A percentile compares a stretch with the other conserved stretches of the same genome.
Conservation (phyloP, 2,113 vertebrate genomes). For the Reinhardtius hippoglossoides region DNA sequence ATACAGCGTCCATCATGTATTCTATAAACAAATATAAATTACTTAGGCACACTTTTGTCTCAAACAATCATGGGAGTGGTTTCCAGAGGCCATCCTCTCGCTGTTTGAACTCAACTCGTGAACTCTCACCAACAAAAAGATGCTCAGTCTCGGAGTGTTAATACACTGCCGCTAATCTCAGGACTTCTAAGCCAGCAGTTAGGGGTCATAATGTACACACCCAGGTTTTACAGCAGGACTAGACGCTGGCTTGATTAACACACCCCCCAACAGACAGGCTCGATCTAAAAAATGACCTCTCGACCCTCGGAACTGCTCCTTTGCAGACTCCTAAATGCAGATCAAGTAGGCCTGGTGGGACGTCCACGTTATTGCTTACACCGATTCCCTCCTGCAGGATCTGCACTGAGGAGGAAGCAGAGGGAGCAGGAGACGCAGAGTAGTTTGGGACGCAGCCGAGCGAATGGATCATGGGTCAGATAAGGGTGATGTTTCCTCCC, state of each 20-base stretch:
- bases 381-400: not conserved
- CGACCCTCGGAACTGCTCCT: not conserved
- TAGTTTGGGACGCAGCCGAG: constrained; percentile 26
- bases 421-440: constrained; percentile 10
- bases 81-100: constrained; percentile 48
- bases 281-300: constrained; percentile 10
- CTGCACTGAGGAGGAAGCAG: constrained; percentile 29
- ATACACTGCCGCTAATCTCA: constrained; percentile 43
- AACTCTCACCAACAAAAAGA: constrained; percentile 39
- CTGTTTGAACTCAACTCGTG: constrained; percentile 23
- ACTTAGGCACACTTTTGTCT: constrained; percentile 86
- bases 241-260: no score
- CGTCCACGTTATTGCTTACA: constrained; percentile 52
- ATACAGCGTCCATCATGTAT: constrained; percentile 87
- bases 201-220: no score
- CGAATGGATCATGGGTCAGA: not conserved
- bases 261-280: constrained; percentile 12
- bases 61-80: constrained; percentile 57
- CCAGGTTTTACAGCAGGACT: constrained; percentile 7
- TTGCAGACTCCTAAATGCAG: constrained; percentile 22
- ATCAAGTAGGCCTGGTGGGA: constrained; percentile 40
- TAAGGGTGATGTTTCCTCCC: constrained; percentile 22
- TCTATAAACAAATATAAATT: constrained; percentile 92
- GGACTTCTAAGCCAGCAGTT: constrained; percentile 34
- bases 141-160: constrained; percentile 26